These are phyloP conservation scores for Psittacara wagleri DNA, from an alignment of 2,113 vertebrate species.

Conservation along the genomic window DNA sequence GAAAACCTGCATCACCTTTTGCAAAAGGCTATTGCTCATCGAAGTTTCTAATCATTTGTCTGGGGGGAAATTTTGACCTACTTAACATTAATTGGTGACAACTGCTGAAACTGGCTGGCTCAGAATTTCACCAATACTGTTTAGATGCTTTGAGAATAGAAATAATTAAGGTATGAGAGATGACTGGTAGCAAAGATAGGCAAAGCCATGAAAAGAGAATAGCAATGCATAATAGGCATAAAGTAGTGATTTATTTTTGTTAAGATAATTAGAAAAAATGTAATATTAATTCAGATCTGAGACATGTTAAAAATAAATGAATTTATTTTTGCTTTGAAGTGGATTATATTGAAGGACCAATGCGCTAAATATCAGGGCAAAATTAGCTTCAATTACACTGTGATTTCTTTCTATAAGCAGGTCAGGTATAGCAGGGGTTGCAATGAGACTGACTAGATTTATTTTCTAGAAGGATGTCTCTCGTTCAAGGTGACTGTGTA, in stretches of 20 bases:
- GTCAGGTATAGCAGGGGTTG: background rate
- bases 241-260: background rate
- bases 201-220: background rate
- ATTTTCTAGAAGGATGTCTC: background rate
- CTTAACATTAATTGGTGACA: background rate
- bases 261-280: background rate
- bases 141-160: background rate
- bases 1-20: background rate
- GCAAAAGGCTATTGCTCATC: background rate
- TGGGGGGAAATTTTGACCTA: slow-evolving; percentile 2
- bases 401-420: background rate
- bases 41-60: background rate
- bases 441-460: background rate
- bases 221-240: background rate
- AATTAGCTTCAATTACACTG: background rate
- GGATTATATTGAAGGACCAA: background rate
- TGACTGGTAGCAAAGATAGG: background rate
- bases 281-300: background rate
- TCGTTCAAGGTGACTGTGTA: slow-evolving; percentile 6
- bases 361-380: background rate
- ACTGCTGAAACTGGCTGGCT: background rate
- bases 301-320: background rate
- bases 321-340: background rate
- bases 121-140: background rate
- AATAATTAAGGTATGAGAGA: background rate